These are phyloP conservation scores for Rapana venosa DNA, from an alignment of 2,888 invertebrate species.

Conservation along the genomic window DNA sequence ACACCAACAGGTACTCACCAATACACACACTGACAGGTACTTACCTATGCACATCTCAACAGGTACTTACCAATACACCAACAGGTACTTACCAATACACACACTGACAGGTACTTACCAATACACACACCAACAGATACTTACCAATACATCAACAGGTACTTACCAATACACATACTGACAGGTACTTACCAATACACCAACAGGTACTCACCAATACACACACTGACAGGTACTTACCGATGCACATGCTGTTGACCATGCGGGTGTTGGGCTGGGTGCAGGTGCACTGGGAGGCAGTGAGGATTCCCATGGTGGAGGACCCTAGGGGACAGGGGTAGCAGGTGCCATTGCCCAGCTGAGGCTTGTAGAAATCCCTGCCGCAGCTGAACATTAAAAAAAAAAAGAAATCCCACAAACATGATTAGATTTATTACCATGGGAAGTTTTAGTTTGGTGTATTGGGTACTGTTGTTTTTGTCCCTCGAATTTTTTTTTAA, in stretches of 20 bases:
- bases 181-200: neutral
- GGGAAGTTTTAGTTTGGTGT: too few relatives aligned
- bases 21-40: neutral
- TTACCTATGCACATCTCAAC: too few relatives aligned
- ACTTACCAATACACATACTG: neutral
- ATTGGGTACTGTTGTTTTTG: too few relatives aligned
- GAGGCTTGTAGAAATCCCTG: conserved; percentile 57
- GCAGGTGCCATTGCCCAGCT: conserved; percentile 58
- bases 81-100: neutral
- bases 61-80: too few relatives aligned
- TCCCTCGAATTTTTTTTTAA: too few relatives aligned
- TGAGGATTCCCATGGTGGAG: conserved; percentile 49
- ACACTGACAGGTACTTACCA: neutral
- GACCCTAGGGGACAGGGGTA: conserved; percentile 56
- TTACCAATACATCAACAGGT: neutral
- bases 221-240: conserved; percentile 45
- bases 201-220: neutral
- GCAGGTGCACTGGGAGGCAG: conserved; percentile 58
- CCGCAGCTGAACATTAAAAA: conserved; percentile 61
- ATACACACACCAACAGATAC: too few relatives aligned
- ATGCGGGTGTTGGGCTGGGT: conserved; percentile 45
- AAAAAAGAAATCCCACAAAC: too few relatives aligned
- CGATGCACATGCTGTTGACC: conserved; percentile 54
- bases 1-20: neutral
- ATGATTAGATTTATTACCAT: too few relatives aligned